Conservation (phyloP, 2,888 invertebrate genomes). For the Catocala nupta region DNA sequence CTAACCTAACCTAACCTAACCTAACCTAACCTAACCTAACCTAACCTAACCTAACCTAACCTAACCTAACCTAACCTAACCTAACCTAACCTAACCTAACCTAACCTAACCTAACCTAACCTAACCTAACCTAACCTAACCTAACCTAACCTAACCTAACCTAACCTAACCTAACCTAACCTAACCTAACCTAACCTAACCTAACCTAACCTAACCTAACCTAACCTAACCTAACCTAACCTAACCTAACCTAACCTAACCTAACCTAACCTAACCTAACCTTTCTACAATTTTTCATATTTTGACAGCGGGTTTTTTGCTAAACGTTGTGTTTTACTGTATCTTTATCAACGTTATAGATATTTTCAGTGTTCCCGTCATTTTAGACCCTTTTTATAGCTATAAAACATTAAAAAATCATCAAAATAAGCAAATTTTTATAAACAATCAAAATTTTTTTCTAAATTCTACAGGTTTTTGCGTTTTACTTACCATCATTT, state of each 20-base stretch:
- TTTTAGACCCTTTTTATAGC: too few species aligned
- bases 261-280: conserved; percentile 25
- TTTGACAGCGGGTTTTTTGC: too few species aligned
- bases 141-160: conserved; percentile 34
- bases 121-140: conserved; percentile 78
- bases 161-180: conserved; percentile 38
- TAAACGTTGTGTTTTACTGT: too few species aligned
- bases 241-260: conserved; percentile 25
- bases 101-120: conserved; percentile 31
- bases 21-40: conserved; percentile 28
- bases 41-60: conserved; percentile 28
- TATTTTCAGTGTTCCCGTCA: too few species aligned
- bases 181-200: conserved; percentile 37
- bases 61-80: conserved; percentile 21
- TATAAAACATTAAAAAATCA: too few species aligned
- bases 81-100: conserved; percentile 28
- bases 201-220: conserved; percentile 32
- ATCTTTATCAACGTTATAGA: too few species aligned
- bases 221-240: conserved; percentile 23
- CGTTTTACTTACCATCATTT: too few species aligned
- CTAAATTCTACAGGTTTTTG: too few species aligned
- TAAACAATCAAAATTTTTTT: too few species aligned
- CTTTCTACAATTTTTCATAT: too few species aligned
- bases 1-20: conserved; percentile 23
- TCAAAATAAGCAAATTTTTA: too few species aligned